Conservation (phyloP, 2,888 invertebrate species). For the Orthonevra nobilis region DNA sequence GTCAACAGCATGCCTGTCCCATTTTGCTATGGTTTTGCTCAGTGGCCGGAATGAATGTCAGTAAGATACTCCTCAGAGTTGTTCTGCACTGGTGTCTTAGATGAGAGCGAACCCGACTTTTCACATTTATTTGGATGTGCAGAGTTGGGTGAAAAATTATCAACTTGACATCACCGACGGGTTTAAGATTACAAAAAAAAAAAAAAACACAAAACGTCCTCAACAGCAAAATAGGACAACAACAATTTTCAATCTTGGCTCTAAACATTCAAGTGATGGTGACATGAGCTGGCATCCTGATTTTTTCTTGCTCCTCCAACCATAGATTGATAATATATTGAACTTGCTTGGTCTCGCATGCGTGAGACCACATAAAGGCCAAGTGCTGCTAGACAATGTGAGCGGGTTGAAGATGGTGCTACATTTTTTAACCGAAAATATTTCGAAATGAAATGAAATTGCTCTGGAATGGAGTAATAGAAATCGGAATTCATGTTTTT, state of each 20-base stretch:
- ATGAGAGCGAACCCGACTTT: slow-evolving; percentile 9
- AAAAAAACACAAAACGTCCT: neutral
- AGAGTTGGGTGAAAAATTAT: slow-evolving; percentile 27
- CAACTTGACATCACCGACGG: slow-evolving; percentile 3
- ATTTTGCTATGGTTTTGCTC: slow-evolving; percentile 39
- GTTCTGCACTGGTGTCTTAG: neutral
- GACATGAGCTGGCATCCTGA: slow-evolving; percentile 13
- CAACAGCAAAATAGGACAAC: no score
- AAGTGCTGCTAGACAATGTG: slow-evolving; percentile 24
- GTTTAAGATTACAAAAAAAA: neutral
- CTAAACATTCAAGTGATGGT: slow-evolving; percentile 19
- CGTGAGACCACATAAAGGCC: slow-evolving; percentile 29
- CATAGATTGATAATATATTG: slow-evolving; percentile 48
- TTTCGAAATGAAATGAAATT: slow-evolving; percentile 33
- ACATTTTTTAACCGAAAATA: neutral
- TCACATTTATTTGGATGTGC: slow-evolving; percentile 10
- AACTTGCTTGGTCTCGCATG: slow-evolving; percentile 1
- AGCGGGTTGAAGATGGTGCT: neutral
- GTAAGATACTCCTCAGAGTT: slow-evolving; percentile 9
- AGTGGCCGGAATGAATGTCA: slow-evolving; percentile 28
- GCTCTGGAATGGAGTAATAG: slow-evolving; percentile 38
- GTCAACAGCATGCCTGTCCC: slow-evolving; percentile 49
- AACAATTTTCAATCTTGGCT: slow-evolving; percentile 43
- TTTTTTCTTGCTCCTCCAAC: slow-evolving; percentile 6
- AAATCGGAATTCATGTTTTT: slow-evolving; percentile 7